Base-by-base conservation (phyloP, 2,888 invertebrate genomes). In the Amphimallon solstitiale region DNA sequence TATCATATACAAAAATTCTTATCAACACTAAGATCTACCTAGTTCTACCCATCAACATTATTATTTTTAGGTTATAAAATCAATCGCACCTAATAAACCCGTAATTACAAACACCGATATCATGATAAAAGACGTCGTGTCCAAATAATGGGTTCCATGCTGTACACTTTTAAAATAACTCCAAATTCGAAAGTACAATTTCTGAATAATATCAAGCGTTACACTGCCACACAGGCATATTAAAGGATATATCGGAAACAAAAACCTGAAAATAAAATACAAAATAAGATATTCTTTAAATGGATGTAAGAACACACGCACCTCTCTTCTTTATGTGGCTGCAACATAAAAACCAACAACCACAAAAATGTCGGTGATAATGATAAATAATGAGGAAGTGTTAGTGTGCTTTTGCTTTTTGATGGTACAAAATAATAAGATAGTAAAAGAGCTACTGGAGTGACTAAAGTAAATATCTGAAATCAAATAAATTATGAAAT, bases 221-320 rank as follows among this genome's bases (percentile, higher is more conserved):
- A 94, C 89, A 4, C 93, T 93, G 0, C 92, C 93, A 59, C 90
- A 88, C 15, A 96, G 84, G 72, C 95, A 92, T 63, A 98, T 89
- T 84, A 97, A 85, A 9, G 97, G 97, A 85, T 98, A 99, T 7
- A 97, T 88, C 0, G 99, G 98, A 81, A 94, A 99, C 51, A 99
- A 84, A 85, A 97, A 97, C 68, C 94, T 87, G 60, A 15, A 72
- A 71, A 63, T 12, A 38, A 10, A 12, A 37, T 29, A 29, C 9
- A 3, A 29, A 29, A 29, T 14, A 23, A 10, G 4, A 29, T 2
- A 9, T 29, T 29, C 37, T 29, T 7, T 29, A 29, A 3, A 5
- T 1, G 5, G 1, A 29, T 5, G 19, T 21, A 23, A 6, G n/a
- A 59, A 59, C 35, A 35, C n/a, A n/a, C 29, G 15, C 72, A 86